Evolutionary conservation across 1,140 invertebrate species (phyloP).

Genomic region (Marisa cornuarietis): DNA sequence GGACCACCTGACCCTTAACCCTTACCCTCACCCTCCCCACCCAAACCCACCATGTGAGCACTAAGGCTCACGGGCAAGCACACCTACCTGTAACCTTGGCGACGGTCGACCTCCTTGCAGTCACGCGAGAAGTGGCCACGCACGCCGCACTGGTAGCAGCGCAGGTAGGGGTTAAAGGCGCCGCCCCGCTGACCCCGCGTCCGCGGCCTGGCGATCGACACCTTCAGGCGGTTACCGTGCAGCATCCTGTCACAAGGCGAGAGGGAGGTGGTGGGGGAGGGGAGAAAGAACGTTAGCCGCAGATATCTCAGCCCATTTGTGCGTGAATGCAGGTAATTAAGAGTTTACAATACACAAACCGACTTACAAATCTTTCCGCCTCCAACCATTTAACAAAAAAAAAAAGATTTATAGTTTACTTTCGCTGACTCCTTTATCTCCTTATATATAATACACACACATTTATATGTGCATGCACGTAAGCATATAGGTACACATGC

Average conservation of each 20-base stretch:
- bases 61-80: background rate
- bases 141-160: constrained; percentile 65
- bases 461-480: background rate
- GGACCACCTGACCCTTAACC: background rate
- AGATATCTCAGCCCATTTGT: too few relatives aligned
- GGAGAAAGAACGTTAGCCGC: too few relatives aligned
- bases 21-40: background rate
- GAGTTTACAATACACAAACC: too few relatives aligned
- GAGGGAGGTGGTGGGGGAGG: too few relatives aligned
- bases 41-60: background rate
- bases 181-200: constrained; percentile 50
- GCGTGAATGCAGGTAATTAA: too few relatives aligned
- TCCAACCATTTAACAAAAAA: too few relatives aligned
- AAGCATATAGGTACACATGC: constrained; percentile 4
- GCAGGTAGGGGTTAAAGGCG: constrained; percentile 58
- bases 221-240: constrained; percentile 53
- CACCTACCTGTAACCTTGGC: constrained; percentile 23
- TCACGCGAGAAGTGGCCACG: constrained; percentile 64
- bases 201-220: constrained; percentile 60
- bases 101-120: constrained; percentile 54
- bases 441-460: too few relatives aligned
- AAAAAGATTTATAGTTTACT: background rate
- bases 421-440: too few relatives aligned
- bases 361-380: too few relatives aligned
- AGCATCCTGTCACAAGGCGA: constrained; percentile 32